phyloP scores from a whole-genome alignment of 2,797 vertebrate species.

The Oryzias dopingdopingensis region DNA sequence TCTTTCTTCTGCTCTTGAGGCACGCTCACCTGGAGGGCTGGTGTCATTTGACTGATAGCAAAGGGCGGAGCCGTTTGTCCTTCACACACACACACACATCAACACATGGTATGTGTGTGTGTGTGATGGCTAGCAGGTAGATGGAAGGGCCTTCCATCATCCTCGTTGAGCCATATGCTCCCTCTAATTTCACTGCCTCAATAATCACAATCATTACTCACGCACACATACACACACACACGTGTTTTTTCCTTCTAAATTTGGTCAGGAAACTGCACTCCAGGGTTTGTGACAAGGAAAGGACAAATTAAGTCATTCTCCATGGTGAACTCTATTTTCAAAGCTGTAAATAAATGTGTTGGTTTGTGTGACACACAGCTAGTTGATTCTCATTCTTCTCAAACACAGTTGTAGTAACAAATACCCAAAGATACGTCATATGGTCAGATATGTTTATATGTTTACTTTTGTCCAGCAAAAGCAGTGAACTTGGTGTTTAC shows the following conservation, averaged over 20 bases:
- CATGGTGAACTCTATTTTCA: slow-evolving; percentile 25
- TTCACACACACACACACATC: slow-evolving; percentile 37
- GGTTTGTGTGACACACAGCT: slow-evolving; percentile 12
- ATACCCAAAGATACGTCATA: too few species aligned
- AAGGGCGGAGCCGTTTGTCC: slow-evolving; percentile 61
- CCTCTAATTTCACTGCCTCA: slow-evolving; percentile 68
- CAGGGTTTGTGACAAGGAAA: slow-evolving; percentile 51
- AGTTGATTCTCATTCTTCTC: background rate
- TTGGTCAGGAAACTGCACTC: slow-evolving; percentile 16
- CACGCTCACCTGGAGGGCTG: slow-evolving; percentile 47
- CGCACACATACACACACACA: slow-evolving; percentile 26
- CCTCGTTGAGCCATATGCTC: slow-evolving; percentile 72
- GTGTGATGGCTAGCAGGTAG: slow-evolving; percentile 48
- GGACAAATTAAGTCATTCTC: slow-evolving; percentile 48
- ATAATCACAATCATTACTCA: slow-evolving; percentile 73
- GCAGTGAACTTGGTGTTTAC: too few species aligned
- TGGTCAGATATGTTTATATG: too few species aligned
- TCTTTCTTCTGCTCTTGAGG: slow-evolving; percentile 45
- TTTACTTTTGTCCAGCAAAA: too few species aligned
- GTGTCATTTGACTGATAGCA: slow-evolving; percentile 41
- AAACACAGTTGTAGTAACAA: too few species aligned
- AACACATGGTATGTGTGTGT: slow-evolving; percentile 9
- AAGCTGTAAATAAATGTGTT: slow-evolving; percentile 21
- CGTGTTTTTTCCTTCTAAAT: slow-evolving; percentile 23
- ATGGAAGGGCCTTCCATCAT: slow-evolving; percentile 63